Percentiles rank a stretch among this genome's conserved stretches.
Conservation (phyloP, 2,113 vertebrate genomes). For the Syrmaticus mikado region DNA sequence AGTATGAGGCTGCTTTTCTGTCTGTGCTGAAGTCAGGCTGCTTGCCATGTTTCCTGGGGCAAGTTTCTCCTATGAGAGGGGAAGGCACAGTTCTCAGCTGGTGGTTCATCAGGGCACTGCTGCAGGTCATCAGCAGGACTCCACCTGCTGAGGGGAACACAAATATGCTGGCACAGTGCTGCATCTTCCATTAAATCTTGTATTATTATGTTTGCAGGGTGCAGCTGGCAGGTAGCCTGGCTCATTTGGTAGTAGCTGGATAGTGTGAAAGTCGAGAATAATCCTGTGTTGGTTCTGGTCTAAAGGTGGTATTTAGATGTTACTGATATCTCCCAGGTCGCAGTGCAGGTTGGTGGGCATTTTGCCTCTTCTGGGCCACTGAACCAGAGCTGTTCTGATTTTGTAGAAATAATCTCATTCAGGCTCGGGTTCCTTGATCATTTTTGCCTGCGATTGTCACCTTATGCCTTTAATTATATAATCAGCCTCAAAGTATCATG, state of each 20-base stretch:
- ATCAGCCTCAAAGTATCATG: not conserved
- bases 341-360: accelerated
- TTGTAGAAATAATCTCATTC: not conserved
- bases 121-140: not conserved
- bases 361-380: not conserved
- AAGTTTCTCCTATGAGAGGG: not conserved
- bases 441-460: not conserved
- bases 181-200: not conserved
- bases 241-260: not conserved
- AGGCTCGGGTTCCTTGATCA: not conserved
- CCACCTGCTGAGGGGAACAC: not conserved
- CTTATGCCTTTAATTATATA: not conserved
- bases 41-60: not conserved
- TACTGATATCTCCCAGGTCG: not conserved
- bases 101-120: not conserved
- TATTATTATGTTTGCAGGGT: not conserved
- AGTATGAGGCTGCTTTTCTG: not conserved
- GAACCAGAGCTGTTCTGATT: not conserved
- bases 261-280: not conserved
- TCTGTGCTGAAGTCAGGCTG: not conserved
- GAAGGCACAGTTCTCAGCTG: too few species aligned
- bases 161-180: not conserved
- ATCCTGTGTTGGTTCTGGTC: not conserved
- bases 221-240: not conserved
- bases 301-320: not conserved